A percentile compares a stretch with the other conserved stretches of the same genome.
Evolutionary conservation across 2,888 invertebrate species (phyloP).

Genomic region (Lamellibrachia satsuma): DNA sequence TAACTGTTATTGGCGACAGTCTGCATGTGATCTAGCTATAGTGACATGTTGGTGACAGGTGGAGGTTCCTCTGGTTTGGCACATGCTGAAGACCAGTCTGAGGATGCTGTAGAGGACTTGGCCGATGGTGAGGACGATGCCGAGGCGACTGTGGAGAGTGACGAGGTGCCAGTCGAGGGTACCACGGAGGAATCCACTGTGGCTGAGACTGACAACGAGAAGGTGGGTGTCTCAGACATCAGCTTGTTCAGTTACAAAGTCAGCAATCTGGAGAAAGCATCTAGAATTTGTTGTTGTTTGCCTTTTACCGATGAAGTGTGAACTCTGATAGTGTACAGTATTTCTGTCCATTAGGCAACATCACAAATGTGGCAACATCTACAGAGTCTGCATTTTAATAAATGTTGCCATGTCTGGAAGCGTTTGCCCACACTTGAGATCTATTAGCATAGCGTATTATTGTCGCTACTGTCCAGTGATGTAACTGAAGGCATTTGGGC

Average conservation of each 20-base stretch:
- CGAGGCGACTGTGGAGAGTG: constrained; percentile 59
- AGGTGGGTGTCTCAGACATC: neutral
- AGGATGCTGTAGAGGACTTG: constrained; percentile 51
- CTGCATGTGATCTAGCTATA: neutral
- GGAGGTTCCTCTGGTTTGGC: constrained; percentile 22
- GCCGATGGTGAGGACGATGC: constrained; percentile 47
- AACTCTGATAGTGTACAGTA: too few relatives aligned
- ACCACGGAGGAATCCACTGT: constrained; percentile 23
- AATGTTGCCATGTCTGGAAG: neutral
- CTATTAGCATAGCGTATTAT: too few relatives aligned
- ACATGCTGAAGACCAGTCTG: constrained; percentile 42
- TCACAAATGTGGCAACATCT: too few relatives aligned
- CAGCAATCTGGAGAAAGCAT: too few relatives aligned
- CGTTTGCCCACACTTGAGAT: neutral
- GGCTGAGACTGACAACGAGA: constrained; percentile 35
- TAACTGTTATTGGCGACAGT: too few relatives aligned
- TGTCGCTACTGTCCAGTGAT: neutral
- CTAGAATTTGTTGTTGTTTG: too few relatives aligned
- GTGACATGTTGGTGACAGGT: neutral
- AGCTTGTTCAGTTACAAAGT: neutral
- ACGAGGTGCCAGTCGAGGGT: constrained; percentile 45
- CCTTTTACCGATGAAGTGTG: too few relatives aligned
- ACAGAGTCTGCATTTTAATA: too few relatives aligned
- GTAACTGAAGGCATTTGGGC: neutral
- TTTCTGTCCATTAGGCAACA: too few relatives aligned